These are phyloP conservation scores for Cynopterus brachyotis DNA, from an alignment of 2,113 vertebrate species.

Conservation along the genomic window DNA sequence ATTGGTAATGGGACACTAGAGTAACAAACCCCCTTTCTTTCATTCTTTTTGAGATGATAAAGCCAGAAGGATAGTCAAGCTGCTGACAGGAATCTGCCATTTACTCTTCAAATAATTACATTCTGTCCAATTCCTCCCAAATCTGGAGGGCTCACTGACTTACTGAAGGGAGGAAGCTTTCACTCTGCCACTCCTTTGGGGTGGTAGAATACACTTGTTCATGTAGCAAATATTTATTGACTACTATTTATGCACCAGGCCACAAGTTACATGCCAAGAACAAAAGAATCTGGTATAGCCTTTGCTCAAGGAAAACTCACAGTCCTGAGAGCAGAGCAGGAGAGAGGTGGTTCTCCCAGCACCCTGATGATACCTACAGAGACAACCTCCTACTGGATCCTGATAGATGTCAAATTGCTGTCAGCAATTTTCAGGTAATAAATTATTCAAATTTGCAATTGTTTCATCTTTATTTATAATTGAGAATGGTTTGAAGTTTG, in stretches of 20 bases:
- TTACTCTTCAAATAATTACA: background rate
- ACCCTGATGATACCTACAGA: background rate
- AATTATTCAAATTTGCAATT: background rate
- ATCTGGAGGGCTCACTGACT: background rate
- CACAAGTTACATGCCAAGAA: background rate
- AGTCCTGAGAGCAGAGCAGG: background rate
- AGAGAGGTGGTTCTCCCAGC: background rate
- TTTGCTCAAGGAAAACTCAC: background rate
- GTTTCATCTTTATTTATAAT: background rate
- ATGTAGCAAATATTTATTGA: slow-evolving; percentile 60
- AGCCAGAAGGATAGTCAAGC: background rate
- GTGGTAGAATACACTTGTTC: background rate
- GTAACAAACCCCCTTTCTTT: slow-evolving; percentile 30
- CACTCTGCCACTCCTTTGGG: background rate
- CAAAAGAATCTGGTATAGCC: background rate
- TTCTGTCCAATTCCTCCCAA: background rate
- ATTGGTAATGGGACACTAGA: background rate
- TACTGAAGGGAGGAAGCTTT: background rate
- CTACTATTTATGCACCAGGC: background rate
- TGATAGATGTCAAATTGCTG: background rate
- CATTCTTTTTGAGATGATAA: background rate
- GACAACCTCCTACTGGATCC: background rate
- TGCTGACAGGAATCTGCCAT: slow-evolving; percentile 6
- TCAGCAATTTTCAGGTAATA: background rate
- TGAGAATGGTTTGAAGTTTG: background rate